phyloP scores from a whole-genome alignment of 2,797 vertebrate species.

The Danio kyathit region DNA sequence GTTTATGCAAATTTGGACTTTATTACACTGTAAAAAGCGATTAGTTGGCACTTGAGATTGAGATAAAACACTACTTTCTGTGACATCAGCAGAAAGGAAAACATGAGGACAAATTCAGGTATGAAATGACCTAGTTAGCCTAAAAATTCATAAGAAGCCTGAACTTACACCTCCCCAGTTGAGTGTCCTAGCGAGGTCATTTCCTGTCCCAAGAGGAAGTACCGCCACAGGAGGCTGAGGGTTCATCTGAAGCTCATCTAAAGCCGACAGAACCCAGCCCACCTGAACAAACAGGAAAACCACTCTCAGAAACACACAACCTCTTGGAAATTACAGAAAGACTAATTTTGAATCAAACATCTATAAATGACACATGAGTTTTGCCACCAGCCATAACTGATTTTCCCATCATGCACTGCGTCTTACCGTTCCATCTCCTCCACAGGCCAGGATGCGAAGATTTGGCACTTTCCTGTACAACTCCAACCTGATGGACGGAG shows the following conservation, averaged over 20 bases:
- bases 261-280: constrained; percentile 97
- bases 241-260: constrained; percentile 94
- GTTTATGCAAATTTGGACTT: background rate
- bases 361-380: no score
- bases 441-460: constrained; percentile 94
- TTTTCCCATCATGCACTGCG: constrained; percentile 6
- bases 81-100: background rate
- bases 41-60: no score
- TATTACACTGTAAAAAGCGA: background rate
- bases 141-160: constrained; percentile 19
- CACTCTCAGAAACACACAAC: background rate
- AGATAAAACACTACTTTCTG: background rate
- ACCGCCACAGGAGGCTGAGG: constrained; percentile 96
- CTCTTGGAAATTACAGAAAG: background rate
- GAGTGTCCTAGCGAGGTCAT: constrained; percentile 97
- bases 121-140: constrained; percentile 18
- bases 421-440: constrained; percentile 95
- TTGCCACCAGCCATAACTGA: no score
- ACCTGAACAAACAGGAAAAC: constrained; percentile 79
- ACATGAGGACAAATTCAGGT: background rate
- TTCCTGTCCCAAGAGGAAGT: constrained; percentile 97
- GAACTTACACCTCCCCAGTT: constrained; percentile 99
- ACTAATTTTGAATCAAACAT: background rate
- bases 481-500: constrained; percentile 84
- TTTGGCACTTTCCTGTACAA: constrained; percentile 98